phyloP scores from a whole-genome alignment of 2,888 invertebrate genomes.

The Lasioglossum calceatum region DNA sequence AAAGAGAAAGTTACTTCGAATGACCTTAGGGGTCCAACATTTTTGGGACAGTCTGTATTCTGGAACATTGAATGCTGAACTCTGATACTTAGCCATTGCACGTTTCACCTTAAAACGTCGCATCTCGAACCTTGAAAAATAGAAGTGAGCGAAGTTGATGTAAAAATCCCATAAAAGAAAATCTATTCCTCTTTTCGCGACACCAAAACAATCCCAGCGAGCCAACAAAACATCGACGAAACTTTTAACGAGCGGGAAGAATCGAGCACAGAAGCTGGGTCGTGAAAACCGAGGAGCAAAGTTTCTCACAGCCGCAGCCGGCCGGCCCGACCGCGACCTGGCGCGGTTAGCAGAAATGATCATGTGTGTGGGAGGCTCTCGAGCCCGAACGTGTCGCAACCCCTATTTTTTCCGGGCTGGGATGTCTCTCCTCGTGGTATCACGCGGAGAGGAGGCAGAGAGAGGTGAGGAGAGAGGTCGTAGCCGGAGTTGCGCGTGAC shows the following conservation, averaged over 20 bases:
- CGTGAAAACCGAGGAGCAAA: neutral
- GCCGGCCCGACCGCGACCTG: no score
- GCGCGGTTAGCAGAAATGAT: neutral
- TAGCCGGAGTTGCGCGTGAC: slow-evolving; percentile 23
- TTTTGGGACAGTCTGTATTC: no score
- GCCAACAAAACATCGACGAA: neutral
- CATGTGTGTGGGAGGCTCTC: neutral
- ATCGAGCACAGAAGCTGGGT: neutral
- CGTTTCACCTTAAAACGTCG: no score
- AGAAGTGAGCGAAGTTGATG: no score
- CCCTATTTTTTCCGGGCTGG: neutral
- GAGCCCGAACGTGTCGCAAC: neutral
- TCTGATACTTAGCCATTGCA: no score
- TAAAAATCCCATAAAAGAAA: no score
- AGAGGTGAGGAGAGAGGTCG: neutral
- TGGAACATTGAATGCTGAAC: no score
- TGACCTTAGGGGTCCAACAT: no score
- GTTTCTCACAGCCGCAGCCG: neutral
- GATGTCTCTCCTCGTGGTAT: neutral
- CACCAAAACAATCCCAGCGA: neutral
- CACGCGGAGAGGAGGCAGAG: neutral
- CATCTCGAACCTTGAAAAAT: no score
- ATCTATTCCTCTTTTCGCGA: neutral
- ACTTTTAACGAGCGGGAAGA: neutral
- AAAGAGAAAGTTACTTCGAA: no score